Percentiles rank a stretch among this genome's conserved stretches.
Evolutionary conservation across 1,140 invertebrate species (phyloP).

Genomic region (Penaeus vannamei): DNA sequence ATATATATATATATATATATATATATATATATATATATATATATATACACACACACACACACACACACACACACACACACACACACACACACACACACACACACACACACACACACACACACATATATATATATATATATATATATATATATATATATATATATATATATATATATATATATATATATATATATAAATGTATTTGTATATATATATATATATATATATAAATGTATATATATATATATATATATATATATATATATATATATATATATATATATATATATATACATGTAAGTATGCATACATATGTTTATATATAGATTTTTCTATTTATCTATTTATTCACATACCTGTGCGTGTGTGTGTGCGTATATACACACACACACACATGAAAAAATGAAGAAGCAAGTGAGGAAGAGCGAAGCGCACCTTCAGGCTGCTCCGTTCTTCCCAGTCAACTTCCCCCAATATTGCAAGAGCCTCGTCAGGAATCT

Average conservation of each 20-base stretch:
- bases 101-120: no score
- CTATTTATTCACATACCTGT: neutral
- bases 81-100: no score
- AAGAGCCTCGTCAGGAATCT: no score
- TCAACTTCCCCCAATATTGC: no score
- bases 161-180: neutral
- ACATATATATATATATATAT: no score
- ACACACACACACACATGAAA: neutral
- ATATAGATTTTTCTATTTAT: conserved; percentile 21
- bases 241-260: neutral
- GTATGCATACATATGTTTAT: conserved; percentile 13
- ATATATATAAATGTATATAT: neutral
- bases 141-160: neutral
- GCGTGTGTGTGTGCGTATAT: neutral
- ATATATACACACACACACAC: no score
- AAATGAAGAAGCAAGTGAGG: neutral
- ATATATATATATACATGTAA: conserved; percentile 9
- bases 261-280: neutral
- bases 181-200: conserved; percentile 18
- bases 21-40: no score
- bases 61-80: no score
- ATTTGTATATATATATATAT: conserved; percentile 23
- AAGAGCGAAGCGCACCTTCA: neutral
- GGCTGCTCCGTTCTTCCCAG: no score
- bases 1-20: no score